phyloP scores from a whole-genome alignment of 2,797 vertebrate genomes.

The Eospalax fontanierii region DNA sequence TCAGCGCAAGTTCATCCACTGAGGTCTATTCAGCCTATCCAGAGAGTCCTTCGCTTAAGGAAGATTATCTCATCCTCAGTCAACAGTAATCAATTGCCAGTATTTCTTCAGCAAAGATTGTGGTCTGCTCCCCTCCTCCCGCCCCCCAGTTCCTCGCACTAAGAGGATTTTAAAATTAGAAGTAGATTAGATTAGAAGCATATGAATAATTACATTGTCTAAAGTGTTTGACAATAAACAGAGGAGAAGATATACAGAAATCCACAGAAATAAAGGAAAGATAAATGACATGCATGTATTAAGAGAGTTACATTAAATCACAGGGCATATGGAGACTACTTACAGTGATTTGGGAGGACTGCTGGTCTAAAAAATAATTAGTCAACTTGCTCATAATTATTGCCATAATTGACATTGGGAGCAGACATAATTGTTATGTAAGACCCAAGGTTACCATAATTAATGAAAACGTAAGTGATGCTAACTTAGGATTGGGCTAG shows the following conservation, averaged over 20 bases:
- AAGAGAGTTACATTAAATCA: slow-evolving; percentile 3
- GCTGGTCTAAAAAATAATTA: slow-evolving; percentile 58
- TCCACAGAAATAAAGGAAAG: slow-evolving; percentile 39
- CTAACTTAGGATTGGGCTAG: neutral
- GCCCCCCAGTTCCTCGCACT: no score
- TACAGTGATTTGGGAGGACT: neutral
- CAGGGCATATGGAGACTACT: neutral
- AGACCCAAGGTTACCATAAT: slow-evolving; percentile 51
- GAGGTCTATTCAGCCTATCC: no score
- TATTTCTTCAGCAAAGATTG: no score
- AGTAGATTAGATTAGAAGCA: slow-evolving; percentile 16
- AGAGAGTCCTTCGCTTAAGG: no score
- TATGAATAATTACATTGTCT: neutral
- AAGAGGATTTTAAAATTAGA: slow-evolving; percentile 4
- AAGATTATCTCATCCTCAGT: no score
- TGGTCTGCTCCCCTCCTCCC: no score
- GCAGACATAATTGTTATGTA: neutral
- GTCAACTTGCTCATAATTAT: slow-evolving; percentile 47
- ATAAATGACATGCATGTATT: slow-evolving; percentile 5
- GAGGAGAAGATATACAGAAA: slow-evolving; percentile 1
- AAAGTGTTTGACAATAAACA: slow-evolving; percentile 38
- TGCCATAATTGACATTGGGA: slow-evolving; percentile 46
- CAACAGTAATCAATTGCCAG: no score
- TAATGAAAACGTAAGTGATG: slow-evolving; percentile 42
- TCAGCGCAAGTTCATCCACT: no score